phyloP scores from a whole-genome alignment of 2,888 invertebrate genomes.

The Drosophila tripunctata region DNA sequence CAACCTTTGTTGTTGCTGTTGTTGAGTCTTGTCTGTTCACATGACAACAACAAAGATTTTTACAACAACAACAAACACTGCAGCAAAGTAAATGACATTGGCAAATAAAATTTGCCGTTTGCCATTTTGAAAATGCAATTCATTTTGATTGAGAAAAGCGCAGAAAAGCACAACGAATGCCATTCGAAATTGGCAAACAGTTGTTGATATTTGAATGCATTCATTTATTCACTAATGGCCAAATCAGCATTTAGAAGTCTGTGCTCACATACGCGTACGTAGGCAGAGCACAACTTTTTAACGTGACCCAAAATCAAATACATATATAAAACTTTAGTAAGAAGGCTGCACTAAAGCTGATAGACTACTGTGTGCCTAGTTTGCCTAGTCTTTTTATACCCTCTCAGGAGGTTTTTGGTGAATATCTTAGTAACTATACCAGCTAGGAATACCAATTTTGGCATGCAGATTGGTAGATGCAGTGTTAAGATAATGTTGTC shows the following conservation, averaged over 20 bases:
- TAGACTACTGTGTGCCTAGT: no score
- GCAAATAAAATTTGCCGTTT: conserved; percentile 44
- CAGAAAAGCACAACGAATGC: conserved; percentile 22
- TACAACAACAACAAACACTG: conserved; percentile 14
- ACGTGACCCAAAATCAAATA: conserved; percentile 30
- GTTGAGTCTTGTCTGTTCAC: conserved; percentile 50
- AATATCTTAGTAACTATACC: no score
- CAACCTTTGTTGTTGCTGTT: conserved; percentile 30
- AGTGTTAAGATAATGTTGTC: no score
- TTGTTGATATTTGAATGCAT: conserved; percentile 35
- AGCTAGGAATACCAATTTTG: no score
- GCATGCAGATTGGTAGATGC: no score
- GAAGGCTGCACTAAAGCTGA: no score
- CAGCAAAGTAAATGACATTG: conserved; percentile 37
- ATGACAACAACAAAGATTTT: conserved; percentile 42
- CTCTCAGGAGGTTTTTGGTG: no score
- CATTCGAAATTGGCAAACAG: conserved; percentile 28
- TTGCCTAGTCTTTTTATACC: no score
- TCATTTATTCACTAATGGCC: conserved; percentile 39
- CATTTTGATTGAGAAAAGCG: conserved; percentile 57
- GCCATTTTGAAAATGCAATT: conserved; percentile 53
- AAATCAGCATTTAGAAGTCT: neutral
- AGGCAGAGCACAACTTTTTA: conserved; percentile 13
- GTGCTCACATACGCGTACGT: conserved; percentile 10
- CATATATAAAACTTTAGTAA: no score